Percentiles rank a stretch among this genome's conserved stretches.
Evolutionary conservation across 2,888 invertebrate genomes (phyloP).

Genomic region (Rosalia funebris): DNA sequence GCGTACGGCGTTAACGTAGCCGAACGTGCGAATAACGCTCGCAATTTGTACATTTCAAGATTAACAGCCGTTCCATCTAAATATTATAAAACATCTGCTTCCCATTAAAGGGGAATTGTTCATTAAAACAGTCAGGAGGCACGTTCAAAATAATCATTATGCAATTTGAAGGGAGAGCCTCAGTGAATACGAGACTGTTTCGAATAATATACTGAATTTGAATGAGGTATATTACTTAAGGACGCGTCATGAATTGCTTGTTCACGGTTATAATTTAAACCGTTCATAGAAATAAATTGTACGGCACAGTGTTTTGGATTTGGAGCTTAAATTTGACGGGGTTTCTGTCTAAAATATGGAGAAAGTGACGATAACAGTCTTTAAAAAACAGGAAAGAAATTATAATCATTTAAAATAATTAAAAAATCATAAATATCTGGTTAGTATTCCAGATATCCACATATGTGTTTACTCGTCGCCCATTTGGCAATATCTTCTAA

Average conservation of each 20-base stretch:
- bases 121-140: slow-evolving; percentile 4
- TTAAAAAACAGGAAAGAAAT: no score
- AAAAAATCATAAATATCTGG: no score
- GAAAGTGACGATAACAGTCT: no score
- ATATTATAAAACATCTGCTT: slow-evolving; percentile 22
- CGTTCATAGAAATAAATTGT: background rate
- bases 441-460: no score
- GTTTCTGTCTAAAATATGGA: no score
- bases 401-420: no score
- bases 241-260: background rate
- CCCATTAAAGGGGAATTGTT: slow-evolving; percentile 7
- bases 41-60: slow-evolving; percentile 21
- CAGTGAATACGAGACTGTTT: background rate
- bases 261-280: background rate
- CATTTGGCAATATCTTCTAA: no score
- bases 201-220: background rate
- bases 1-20: slow-evolving; percentile 6
- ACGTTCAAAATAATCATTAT: slow-evolving; percentile 1
- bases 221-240: background rate
- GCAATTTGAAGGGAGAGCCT: background rate
- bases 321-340: background rate
- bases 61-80: slow-evolving; percentile 13
- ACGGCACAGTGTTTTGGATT: background rate
- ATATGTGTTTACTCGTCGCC: no score
- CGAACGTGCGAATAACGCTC: slow-evolving; percentile 14